Percentiles rank a stretch among this genome's conserved stretches.
These are phyloP conservation scores for Sebastes kiyomatsui DNA, from an alignment of 2,797 vertebrate genomes.

Conservation along the genomic window DNA sequence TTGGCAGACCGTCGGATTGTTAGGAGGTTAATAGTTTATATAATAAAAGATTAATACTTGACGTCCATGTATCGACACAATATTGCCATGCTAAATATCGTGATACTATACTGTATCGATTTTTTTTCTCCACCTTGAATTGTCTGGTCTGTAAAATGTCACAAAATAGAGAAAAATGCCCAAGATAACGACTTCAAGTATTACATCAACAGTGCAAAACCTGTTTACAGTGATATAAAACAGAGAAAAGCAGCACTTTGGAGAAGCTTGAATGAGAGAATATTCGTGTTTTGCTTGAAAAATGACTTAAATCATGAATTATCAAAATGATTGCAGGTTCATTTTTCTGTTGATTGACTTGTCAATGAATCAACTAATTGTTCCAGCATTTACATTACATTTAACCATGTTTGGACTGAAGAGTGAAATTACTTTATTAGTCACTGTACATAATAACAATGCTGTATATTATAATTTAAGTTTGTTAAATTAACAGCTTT, in stretches of 20 bases:
- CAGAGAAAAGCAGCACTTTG: neutral
- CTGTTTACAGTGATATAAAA: neutral
- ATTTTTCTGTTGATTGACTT: neutral
- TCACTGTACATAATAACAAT: conserved; percentile 11
- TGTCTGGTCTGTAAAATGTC: neutral
- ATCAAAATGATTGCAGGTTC: neutral
- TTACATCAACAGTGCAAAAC: neutral
- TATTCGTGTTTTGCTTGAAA: neutral
- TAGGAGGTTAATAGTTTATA: no score
- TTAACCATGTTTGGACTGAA: neutral
- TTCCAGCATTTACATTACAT: neutral
- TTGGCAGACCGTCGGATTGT: no score
- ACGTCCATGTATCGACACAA: no score
- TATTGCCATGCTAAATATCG: no score
- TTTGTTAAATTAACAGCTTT: conserved; percentile 10
- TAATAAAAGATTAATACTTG: no score
- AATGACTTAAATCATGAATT: neutral
- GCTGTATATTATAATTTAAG: neutral
- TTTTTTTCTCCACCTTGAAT: neutral
- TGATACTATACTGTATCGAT: no score
- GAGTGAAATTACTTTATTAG: neutral
- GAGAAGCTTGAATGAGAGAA: neutral
- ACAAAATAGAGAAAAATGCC: neutral
- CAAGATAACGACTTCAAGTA: neutral
- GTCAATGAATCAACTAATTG: neutral